These are phyloP conservation scores for Lasioglossum morio DNA, from an alignment of 2,888 invertebrate genomes.

Conservation along the genomic window DNA sequence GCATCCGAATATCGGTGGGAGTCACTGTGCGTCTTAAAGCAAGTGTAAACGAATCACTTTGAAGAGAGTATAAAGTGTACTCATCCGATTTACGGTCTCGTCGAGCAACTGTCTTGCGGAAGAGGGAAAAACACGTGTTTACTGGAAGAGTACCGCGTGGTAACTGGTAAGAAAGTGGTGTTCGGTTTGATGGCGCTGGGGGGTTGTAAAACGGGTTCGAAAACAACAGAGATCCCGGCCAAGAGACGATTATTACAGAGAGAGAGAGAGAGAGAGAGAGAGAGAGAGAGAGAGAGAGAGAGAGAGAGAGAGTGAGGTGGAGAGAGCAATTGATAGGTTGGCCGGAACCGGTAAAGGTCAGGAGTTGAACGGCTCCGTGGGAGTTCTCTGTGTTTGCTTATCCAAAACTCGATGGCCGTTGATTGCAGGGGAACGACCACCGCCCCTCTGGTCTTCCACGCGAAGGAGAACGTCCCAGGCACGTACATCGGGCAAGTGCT, in stretches of 20 bases:
- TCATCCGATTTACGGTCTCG: background rate
- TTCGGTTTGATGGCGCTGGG: slow-evolving; percentile 12
- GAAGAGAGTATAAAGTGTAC: too few relatives aligned
- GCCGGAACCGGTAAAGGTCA: slow-evolving; percentile 44
- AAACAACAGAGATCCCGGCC: slow-evolving; percentile 3
- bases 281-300: background rate
- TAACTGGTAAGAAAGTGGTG: background rate
- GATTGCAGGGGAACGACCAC: slow-evolving; percentile 88
- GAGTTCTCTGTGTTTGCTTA: slow-evolving; percentile 49
- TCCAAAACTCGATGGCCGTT: slow-evolving; percentile 62
- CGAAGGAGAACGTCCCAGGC: slow-evolving; percentile 91
- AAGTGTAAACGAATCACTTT: background rate
- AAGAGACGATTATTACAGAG: slow-evolving; percentile 4
- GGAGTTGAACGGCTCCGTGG: slow-evolving; percentile 37
- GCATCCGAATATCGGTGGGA: too few relatives aligned
- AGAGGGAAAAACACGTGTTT: background rate
- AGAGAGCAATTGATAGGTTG: slow-evolving; percentile 42
- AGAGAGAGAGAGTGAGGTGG: background rate
- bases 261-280: background rate
- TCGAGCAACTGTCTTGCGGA: background rate
- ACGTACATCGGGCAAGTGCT: slow-evolving; percentile 91
- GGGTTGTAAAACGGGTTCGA: slow-evolving; percentile 8
- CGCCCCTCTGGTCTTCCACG: slow-evolving; percentile 90
- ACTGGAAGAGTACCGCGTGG: background rate
- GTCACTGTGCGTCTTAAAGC: too few relatives aligned